These are phyloP conservation scores for Eupelmus urozonus DNA, from an alignment of 2,888 invertebrate genomes.

Conservation along the genomic window DNA sequence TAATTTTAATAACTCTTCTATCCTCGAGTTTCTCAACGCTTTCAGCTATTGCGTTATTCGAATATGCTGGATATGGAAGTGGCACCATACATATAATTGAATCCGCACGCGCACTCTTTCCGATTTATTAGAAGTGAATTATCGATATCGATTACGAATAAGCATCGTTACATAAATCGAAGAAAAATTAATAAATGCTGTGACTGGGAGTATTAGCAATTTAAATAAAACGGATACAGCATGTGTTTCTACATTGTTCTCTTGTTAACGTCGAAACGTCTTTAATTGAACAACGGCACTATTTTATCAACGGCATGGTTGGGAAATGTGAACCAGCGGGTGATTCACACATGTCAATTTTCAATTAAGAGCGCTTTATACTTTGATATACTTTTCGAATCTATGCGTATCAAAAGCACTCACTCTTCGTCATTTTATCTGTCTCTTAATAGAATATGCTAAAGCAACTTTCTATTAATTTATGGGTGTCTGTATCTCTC, in stretches of 20 bases:
- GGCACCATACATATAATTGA: conserved; percentile 19
- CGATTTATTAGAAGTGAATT: conserved; percentile 17
- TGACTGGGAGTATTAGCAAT: too few species aligned
- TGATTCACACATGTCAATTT: not conserved
- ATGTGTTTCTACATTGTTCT: too few species aligned
- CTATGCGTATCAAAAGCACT: conserved; percentile 13
- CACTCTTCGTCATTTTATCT: not conserved
- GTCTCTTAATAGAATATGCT: conserved; percentile 23
- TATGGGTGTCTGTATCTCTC: not conserved
- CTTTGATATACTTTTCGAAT: conserved; percentile 7
- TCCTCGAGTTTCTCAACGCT: conserved; percentile 14
- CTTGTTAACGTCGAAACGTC: too few species aligned
- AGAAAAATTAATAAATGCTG: too few species aligned
- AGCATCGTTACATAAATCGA: too few species aligned
- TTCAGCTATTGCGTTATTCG: conserved; percentile 14
- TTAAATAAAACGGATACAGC: too few species aligned
- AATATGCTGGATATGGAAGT: not conserved
- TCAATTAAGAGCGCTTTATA: not conserved
- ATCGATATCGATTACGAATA: not conserved
- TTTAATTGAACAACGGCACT: too few species aligned
- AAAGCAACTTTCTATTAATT: not conserved
- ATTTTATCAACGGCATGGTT: too few species aligned
- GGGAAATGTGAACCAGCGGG: not conserved
- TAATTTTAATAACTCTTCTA: conserved; percentile 37
- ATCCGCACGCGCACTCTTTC: conserved; percentile 17